Conservation (phyloP, 2,888 invertebrate genomes). For the Ptychoptera albimana region DNA sequence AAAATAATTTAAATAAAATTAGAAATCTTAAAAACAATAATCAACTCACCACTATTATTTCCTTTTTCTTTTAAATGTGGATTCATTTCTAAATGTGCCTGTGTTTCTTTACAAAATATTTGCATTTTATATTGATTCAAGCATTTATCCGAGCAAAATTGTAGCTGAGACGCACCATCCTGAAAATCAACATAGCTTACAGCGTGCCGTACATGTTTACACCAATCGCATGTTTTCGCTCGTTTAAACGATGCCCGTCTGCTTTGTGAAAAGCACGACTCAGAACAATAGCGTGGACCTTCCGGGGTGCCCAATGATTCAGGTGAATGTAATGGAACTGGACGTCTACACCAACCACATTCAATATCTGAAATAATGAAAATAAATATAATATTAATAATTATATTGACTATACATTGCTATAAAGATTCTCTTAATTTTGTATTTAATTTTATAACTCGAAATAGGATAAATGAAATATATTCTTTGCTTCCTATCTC, state of each 20-base stretch:
- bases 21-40: neutral
- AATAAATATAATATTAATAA: no score
- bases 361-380: conserved; percentile 34
- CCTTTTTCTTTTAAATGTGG: conserved; percentile 46
- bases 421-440: no score
- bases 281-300: conserved; percentile 51
- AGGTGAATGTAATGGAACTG: conserved; percentile 37
- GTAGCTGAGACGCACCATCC: conserved; percentile 80
- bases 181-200: conserved; percentile 84
- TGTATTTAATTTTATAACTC: no score
- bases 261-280: conserved; percentile 80
- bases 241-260: conserved; percentile 79
- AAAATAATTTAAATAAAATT: neutral
- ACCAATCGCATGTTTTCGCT: conserved; percentile 89
- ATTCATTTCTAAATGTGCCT: conserved; percentile 76
- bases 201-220: conserved; percentile 75
- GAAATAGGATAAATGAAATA: no score
- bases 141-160: conserved; percentile 86
- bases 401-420: no score
- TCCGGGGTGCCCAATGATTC: conserved; percentile 14
- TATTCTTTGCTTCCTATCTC: no score
- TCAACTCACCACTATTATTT: conserved; percentile 15
- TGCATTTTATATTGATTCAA: conserved; percentile 95
- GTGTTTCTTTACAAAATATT: conserved; percentile 86
- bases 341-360: conserved; percentile 64